Evolutionary conservation across 1,140 invertebrate species (phyloP).

Genomic region (Teleogryllus occipitalis): DNA sequence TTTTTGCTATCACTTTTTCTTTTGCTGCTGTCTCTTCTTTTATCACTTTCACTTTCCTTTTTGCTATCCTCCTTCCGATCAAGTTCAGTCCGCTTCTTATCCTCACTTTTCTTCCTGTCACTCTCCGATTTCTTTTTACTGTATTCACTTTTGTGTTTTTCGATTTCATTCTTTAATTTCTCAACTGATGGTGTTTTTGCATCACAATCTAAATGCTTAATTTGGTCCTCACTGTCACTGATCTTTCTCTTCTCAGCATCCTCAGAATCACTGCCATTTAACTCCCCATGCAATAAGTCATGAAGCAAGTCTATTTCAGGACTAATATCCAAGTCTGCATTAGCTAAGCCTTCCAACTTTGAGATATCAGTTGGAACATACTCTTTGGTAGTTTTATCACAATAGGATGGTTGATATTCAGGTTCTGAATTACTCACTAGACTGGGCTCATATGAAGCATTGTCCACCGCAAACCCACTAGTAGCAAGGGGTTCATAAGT

Average conservation of each 20-base stretch:
- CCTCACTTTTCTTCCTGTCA: background rate
- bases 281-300: background rate
- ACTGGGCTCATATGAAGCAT: background rate
- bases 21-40: background rate
- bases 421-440: conserved; percentile 4
- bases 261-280: background rate
- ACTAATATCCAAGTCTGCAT: background rate
- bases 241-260: background rate
- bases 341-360: conserved; percentile 3
- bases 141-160: too few species aligned
- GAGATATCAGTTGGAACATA: conserved; percentile 20
- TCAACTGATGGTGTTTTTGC: too few species aligned
- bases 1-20: conserved; percentile 16
- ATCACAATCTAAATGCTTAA: background rate
- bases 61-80: background rate
- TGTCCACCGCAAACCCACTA: background rate
- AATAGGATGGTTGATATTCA: background rate
- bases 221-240: background rate
- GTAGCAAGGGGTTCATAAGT: conserved; percentile 15
- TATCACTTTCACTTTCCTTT: background rate
- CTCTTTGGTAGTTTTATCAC: background rate
- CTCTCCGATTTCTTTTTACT: conserved; percentile 8
- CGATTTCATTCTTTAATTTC: too few species aligned
- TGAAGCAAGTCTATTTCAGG: background rate
- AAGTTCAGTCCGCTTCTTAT: background rate